Evolutionary conservation across 2,113 vertebrate genomes (phyloP).

Genomic region (human (Homo sapiens)): DNA sequence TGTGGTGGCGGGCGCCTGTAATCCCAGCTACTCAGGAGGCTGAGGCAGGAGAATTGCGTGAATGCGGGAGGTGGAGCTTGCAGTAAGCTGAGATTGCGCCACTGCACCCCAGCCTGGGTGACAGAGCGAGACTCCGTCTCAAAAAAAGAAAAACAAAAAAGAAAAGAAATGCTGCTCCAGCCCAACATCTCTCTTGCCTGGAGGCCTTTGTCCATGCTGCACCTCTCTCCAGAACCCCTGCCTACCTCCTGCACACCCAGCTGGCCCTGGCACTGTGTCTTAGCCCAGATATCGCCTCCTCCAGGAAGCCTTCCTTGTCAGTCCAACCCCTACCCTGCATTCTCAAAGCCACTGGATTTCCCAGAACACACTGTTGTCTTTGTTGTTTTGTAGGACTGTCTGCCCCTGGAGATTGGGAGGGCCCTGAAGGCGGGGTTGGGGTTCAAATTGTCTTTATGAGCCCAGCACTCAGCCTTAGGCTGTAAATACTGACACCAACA

Average conservation of each 20-base stretch:
- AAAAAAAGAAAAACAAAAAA: too few species aligned
- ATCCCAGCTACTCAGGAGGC: too few species aligned
- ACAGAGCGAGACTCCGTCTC: too few species aligned
- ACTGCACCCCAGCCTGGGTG: too few species aligned
- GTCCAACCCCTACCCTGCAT: too few species aligned
- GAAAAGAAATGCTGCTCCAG: background rate
- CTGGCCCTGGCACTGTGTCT: background rate
- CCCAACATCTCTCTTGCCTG: background rate
- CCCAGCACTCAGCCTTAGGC: background rate
- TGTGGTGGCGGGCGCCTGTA: too few species aligned
- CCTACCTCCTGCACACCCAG: background rate
- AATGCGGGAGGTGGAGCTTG: too few species aligned
- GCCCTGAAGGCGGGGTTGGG: background rate
- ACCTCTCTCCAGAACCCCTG: background rate
- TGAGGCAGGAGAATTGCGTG: too few species aligned
- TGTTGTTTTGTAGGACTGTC: background rate
- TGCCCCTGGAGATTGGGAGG: too few species aligned
- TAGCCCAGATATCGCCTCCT: background rate
- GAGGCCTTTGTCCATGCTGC: background rate
- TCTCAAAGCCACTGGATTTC: background rate
- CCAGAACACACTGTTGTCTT: background rate
- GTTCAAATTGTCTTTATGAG: background rate
- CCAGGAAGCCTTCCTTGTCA: background rate
- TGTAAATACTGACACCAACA: rapidly evolving
- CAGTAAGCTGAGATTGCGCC: too few species aligned